Evolutionary conservation across 2,797 vertebrate genomes (phyloP), one percentile per base, ranked within the genome.

Genomic region (Coccyzus lansbergi): DNA sequence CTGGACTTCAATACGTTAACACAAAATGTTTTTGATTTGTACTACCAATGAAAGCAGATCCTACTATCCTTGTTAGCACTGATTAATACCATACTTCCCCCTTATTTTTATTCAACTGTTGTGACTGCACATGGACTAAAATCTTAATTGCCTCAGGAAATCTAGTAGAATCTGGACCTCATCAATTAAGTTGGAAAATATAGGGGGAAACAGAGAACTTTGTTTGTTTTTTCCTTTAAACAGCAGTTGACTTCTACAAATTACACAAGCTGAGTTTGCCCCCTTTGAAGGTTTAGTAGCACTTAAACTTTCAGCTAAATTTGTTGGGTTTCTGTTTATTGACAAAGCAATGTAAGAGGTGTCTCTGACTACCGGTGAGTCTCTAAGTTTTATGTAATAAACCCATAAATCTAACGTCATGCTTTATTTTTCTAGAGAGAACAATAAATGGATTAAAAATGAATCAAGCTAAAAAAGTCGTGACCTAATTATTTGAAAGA

Each of bases 131-230:
- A 51, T n/a, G n/a, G 20, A 76, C 24, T n/a, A 40, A 76, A 64
- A 34, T 10, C 3, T 26, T 34, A 17, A 33, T 16, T 70, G 10
- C 0, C 0, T 53, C 7, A 1, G 1, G 21, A 85, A 75, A 83
- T 3, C 9, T 29, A 36, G 4, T 21, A 26, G 34, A 64, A 44
- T 65, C 58, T 71, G 0, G 2, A 24, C 4, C 49, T 71, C 68
- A 79, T 36, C 8, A 60, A 76, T 59, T 20, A 62, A 52, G 3
- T 40, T 64, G 24, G 4, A 93, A 93, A 93, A 42, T 77, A 63
- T n/a, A 4, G 59, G 6, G 12, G 4, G 15, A 83, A 93, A 31
- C 5, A 63, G 28, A 53, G 5, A 92, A 44, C 17, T 56, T 40
- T 12, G 2, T 25, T 46, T 60, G 6, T n/a, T 63, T 17, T 48